Conservation (phyloP, 1,140 invertebrate species). For the Nasonia longicornis region DNA sequence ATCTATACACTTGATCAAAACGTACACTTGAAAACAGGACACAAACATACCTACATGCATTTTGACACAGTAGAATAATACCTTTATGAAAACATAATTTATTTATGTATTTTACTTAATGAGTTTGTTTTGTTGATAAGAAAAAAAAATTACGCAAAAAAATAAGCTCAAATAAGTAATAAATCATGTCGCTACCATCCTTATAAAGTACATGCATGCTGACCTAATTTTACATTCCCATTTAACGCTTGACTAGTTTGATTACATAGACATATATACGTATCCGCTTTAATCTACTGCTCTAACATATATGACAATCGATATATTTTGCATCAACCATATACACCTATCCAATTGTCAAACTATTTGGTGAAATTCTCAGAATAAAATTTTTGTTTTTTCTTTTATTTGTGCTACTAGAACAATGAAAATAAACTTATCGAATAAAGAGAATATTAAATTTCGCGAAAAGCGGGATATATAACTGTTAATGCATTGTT, state of each 20-base stretch:
- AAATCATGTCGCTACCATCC: not conserved
- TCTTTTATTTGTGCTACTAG: no score
- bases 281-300: slow-evolving; percentile 4
- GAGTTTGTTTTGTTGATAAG: not conserved
- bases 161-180: not conserved
- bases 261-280: not conserved
- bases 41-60: not conserved
- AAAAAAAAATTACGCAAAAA: not conserved
- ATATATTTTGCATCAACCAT: not conserved
- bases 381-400: not conserved
- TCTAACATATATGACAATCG: not conserved
- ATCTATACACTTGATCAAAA: not conserved
- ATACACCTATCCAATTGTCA: no score
- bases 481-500: no score
- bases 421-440: not conserved
- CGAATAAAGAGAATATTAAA: no score
- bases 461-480: no score
- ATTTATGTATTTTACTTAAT: not conserved
- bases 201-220: not conserved
- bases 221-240: not conserved
- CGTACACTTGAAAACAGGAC: not conserved
- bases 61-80: not conserved
- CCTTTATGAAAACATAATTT: not conserved
- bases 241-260: not conserved
- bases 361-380: not conserved